These are phyloP conservation scores for Thera obeliscata DNA, from an alignment of 2,888 invertebrate genomes.

Conservation along the genomic window DNA sequence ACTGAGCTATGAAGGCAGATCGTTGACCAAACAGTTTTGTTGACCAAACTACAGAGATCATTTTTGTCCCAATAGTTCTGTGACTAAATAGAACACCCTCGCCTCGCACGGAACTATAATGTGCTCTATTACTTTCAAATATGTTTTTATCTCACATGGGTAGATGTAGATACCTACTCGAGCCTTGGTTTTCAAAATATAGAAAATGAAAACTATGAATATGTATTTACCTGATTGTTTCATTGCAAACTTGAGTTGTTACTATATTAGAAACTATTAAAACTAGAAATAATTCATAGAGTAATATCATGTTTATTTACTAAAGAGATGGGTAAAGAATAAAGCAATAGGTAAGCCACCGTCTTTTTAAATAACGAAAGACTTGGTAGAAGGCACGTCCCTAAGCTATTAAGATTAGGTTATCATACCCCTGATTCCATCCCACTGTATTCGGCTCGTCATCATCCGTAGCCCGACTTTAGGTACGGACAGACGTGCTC, in stretches of 20 bases:
- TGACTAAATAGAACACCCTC: no score
- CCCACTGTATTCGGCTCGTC: not conserved
- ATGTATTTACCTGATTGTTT: constrained; percentile 14
- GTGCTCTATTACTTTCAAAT: no score
- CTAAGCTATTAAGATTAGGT: constrained; percentile 15
- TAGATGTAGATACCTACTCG: no score
- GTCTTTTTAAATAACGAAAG: constrained; percentile 15
- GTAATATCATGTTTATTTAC: constrained; percentile 26
- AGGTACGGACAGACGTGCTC: no score
- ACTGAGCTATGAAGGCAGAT: no score
- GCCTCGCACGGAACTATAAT: no score
- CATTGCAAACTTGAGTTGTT: constrained; percentile 30
- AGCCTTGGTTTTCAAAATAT: no score
- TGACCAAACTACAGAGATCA: no score
- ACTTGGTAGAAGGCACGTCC: constrained; percentile 19
- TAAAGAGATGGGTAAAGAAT: constrained; percentile 14
- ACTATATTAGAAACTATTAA: constrained; percentile 10
- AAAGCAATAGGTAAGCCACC: not conserved
- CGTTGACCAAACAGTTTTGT: no score
- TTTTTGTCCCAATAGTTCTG: no score
- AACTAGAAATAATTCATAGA: constrained; percentile 3
- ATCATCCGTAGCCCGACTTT: no score
- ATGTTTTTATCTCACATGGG: no score
- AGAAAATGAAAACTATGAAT: not conserved
- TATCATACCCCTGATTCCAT: constrained; percentile 8